Evolutionary conservation across 2,113 vertebrate species (phyloP).

Genomic region (Plotosus lineatus): DNA sequence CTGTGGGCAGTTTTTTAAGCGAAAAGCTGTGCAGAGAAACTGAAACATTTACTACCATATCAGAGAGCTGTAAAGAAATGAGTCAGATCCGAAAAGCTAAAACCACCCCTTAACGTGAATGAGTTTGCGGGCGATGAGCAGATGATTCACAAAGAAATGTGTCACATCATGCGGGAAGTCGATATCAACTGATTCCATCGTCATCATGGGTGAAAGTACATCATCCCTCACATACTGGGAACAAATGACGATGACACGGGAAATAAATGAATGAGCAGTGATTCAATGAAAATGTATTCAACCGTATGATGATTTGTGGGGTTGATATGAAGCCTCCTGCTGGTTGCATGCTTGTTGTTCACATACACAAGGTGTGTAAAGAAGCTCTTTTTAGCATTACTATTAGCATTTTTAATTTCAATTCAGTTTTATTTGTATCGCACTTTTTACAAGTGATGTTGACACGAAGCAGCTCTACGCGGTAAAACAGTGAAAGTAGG

Average conservation of each 20-base stretch:
- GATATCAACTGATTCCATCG: conserved; percentile 26
- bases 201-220: conserved; percentile 38
- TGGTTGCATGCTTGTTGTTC: neutral
- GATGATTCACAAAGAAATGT: conserved; percentile 45
- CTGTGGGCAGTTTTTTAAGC: neutral
- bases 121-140: neutral
- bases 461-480: too few relatives aligned
- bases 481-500: too few relatives aligned
- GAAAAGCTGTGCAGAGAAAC: conserved; percentile 2
- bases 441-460: too few relatives aligned
- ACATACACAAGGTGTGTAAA: neutral
- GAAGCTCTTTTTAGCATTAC: neutral
- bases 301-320: neutral
- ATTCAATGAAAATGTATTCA: neutral
- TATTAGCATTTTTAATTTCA: too few relatives aligned
- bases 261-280: neutral
- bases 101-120: conserved; percentile 32
- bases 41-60: neutral
- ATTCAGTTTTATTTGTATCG: too few relatives aligned
- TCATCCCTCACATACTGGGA: conserved; percentile 50
- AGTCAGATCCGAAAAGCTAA: conserved; percentile 32
- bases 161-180: conserved; percentile 40
- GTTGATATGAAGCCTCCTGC: neutral
- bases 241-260: conserved; percentile 34
- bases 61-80: conserved; percentile 30